A percentile compares a stretch with the other conserved stretches of the same genome.
Conservation (phyloP, 2,797 vertebrate species). For the Pipistrellus pipistrellus region DNA sequence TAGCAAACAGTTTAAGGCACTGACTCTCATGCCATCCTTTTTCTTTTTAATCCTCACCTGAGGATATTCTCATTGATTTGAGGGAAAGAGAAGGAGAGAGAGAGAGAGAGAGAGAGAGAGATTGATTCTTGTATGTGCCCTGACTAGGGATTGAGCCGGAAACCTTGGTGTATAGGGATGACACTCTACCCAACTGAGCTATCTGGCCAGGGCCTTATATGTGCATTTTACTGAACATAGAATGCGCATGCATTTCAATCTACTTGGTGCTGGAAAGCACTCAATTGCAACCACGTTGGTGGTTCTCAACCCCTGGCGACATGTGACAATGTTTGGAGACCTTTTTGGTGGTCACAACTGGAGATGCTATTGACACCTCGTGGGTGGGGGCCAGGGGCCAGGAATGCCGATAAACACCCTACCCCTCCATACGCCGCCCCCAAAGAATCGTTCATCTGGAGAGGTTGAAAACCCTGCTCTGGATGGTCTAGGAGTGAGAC, state of each 20-base stretch:
- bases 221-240: background rate
- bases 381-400: no score
- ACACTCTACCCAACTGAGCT: background rate
- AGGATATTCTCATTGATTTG: background rate
- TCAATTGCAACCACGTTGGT: no score
- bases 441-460: background rate
- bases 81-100: background rate
- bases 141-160: background rate
- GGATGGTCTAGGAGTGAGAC: background rate
- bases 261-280: no score
- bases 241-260: background rate
- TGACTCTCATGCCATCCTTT: background rate
- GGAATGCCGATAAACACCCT: background rate
- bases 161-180: background rate
- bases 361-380: background rate
- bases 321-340: background rate
- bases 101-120: background rate
- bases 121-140: background rate
- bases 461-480: background rate
- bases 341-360: background rate
- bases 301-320: background rate
- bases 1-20: background rate
- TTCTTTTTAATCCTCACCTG: background rate
- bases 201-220: background rate
- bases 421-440: no score